These are phyloP conservation scores for Pseudorectes ferrugineus DNA, from an alignment of 2,113 vertebrate species.

Conservation along the genomic window DNA sequence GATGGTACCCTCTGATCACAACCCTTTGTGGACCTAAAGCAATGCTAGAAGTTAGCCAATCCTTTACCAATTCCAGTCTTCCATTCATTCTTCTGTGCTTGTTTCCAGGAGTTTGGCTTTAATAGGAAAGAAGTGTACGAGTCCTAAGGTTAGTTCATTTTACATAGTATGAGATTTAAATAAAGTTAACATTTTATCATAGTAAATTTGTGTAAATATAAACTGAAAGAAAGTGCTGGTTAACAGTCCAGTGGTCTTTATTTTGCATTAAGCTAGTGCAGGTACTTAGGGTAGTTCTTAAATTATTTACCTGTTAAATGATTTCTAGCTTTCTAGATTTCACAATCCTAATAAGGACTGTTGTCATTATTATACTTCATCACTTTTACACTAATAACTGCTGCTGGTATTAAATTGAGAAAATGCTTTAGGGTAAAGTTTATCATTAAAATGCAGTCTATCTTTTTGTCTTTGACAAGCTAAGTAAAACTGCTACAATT, in stretches of 20 bases:
- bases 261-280: not conserved
- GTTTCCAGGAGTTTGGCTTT: slow-evolving; percentile 38
- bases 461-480: not conserved
- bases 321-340: not conserved
- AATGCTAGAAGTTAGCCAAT: not conserved
- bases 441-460: not conserved
- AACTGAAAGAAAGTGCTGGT: not conserved
- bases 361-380: not conserved
- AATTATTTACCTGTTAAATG: not conserved
- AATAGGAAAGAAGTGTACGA: not conserved
- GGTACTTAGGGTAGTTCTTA: not conserved
- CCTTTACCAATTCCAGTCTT: not conserved
- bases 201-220: not conserved
- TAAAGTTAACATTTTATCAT: not conserved
- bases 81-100: slow-evolving; percentile 31
- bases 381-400: not conserved
- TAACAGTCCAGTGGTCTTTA: not conserved
- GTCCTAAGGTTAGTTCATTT: slow-evolving; percentile 19
- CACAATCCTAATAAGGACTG: not conserved
- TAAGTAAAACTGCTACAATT: not conserved
- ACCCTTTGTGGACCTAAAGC: not conserved
- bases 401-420: not conserved
- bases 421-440: not conserved
- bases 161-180: not conserved
- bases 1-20: not conserved